phyloP scores from a whole-genome alignment of 37 sponge, comb jelly and placozoan species.

The Chondrilla cf. caribensis region DNA sequence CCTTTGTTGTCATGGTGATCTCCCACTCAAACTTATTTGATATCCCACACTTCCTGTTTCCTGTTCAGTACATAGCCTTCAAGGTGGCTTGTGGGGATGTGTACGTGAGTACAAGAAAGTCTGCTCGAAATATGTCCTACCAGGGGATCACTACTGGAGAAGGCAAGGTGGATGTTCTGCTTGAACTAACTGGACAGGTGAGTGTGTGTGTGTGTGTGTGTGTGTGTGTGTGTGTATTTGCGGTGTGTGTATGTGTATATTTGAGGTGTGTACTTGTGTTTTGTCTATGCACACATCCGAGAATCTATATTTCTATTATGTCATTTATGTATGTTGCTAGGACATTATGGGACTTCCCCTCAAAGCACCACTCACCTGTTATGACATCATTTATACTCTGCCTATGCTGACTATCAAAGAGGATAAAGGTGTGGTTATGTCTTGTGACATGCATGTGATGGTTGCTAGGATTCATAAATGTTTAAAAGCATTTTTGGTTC shows the following conservation, averaged over 20 bases:
- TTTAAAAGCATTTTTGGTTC: no score
- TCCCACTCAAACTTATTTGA: no score
- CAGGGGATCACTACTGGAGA: constrained; percentile 86
- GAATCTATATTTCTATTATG: background rate
- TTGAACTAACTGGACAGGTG: constrained; percentile 75
- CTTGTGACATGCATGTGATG: background rate
- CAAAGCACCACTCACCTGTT: constrained; percentile 89
- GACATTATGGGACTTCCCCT: constrained; percentile 95
- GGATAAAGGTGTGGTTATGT: constrained; percentile 93
- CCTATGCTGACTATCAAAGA: constrained; percentile 98
- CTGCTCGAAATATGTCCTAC: constrained; percentile 95
- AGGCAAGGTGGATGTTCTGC: constrained; percentile 73
- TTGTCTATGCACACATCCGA: background rate
- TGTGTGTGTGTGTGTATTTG: background rate
- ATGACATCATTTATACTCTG: constrained; percentile 88
- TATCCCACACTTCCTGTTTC: no score
- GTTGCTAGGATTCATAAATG: no score
- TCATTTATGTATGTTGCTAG: constrained; percentile 11
- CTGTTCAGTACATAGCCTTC: constrained; percentile 78
- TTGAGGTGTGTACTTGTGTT: background rate
- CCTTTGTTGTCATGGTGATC: no score
- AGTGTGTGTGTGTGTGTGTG: background rate
- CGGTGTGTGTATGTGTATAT: background rate
- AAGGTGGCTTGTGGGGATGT: constrained; percentile 58
- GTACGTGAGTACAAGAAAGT: constrained; percentile 70